These are phyloP conservation scores for Pseudomyrmex gracilis DNA, from an alignment of 1,140 invertebrate genomes.

Conservation along the genomic window DNA sequence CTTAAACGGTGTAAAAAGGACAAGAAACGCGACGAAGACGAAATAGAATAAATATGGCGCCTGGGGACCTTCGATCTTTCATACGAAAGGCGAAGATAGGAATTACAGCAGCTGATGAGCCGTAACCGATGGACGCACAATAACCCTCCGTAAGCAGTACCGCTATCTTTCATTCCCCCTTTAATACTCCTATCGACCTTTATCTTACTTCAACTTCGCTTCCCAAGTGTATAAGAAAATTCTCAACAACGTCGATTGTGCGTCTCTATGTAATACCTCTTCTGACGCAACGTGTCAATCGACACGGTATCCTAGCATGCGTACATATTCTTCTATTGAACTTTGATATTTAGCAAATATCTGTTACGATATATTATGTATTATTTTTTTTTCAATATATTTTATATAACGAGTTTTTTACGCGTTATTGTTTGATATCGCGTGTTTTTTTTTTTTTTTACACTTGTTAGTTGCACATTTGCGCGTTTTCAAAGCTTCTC, in stretches of 20 bases:
- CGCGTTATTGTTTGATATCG: neutral
- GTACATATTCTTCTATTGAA: conserved; percentile 17
- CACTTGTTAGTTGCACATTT: too few relatives aligned
- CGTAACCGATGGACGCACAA: conserved; percentile 83
- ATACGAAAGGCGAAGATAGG: conserved; percentile 68
- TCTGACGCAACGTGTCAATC: conserved; percentile 42
- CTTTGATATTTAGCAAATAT: conserved; percentile 30
- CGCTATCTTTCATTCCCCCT: conserved; percentile 80
- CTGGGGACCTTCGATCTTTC: conserved; percentile 72
- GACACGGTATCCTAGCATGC: neutral
- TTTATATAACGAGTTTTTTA: neutral
- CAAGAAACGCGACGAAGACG: conserved; percentile 67
- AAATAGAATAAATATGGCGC: conserved; percentile 76
- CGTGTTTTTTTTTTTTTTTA: too few relatives aligned
- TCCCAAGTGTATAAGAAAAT: conserved; percentile 33
- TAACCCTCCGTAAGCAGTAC: conserved; percentile 82
- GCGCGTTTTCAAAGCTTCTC: too few relatives aligned
- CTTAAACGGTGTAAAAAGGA: conserved; percentile 26
- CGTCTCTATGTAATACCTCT: conserved; percentile 17
- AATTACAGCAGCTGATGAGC: conserved; percentile 81
- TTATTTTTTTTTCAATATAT: conserved; percentile 12
- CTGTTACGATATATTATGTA: neutral
- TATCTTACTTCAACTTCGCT: conserved; percentile 52
- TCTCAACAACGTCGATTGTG: conserved; percentile 29
- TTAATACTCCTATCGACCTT: conserved; percentile 64